Evolutionary conservation across 2,888 invertebrate genomes (phyloP), one percentile per base, ranked within the genome.

Genomic region (Parthenolecanium corni): DNA sequence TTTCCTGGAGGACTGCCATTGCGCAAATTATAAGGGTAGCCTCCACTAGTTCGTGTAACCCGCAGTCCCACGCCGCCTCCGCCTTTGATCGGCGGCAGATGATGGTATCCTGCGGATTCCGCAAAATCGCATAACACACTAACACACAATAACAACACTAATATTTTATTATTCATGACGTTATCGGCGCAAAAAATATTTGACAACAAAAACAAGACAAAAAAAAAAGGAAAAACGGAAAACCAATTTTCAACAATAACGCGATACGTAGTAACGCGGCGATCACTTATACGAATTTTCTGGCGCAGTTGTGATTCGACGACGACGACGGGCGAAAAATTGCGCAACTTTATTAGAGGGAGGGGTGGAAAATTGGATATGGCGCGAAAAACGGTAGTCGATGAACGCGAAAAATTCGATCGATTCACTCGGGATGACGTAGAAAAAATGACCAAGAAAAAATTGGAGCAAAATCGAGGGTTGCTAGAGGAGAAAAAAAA

Each of bases 151-250:
- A 61, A 21, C 49, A 61, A 61, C 36, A 61, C 51, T 18, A 61
- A 61, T 38, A 61, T 47, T 49, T 61, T 61, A 51, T 61, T 38
- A 38, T 61, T 61, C 61, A 61, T 61, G 51, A 51, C 61, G 31
- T 31, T 31, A 31, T 9, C 31, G 31, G 5, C 31, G 31, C 4
- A 31, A 31, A 6, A 31, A 61, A n/a, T 46, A 46, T n/a, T n/a
- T 18, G 46, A 46, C 18, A n/a, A 18, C 14, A 18, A n/a, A n/a
- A n/a, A n/a, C n/a, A n/a, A n/a, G n/a, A n/a, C n/a, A n/a, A n/a
- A n/a, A n/a, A n/a, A n/a, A 46, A 46, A 46, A 46, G 20, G 12
- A 38, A 38, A 38, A 38, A 38, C 9, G 12, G 38, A 12, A 38
- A 12, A 38, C 9, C 9, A 38, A 38, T 11, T 38, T 38, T 9